These are phyloP conservation scores for Scalopus aquaticus DNA, from an alignment of 2,113 vertebrate genomes.

Conservation along the genomic window DNA sequence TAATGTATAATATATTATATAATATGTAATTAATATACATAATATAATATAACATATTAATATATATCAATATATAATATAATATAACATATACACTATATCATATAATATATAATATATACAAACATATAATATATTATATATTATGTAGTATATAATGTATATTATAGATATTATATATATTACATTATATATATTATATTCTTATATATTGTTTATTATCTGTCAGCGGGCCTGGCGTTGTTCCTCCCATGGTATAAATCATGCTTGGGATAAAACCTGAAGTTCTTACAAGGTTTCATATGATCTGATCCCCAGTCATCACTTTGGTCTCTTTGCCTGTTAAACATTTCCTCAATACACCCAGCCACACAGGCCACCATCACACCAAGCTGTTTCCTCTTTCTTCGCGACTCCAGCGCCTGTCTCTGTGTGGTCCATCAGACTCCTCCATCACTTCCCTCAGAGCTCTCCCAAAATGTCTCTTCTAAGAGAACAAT, in stretches of 20 bases:
- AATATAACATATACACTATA: too few species aligned
- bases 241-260: neutral
- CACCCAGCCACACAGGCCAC: neutral
- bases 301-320: neutral
- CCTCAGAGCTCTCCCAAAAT: neutral
- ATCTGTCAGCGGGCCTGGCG: neutral
- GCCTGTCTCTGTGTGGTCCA: too few species aligned
- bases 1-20: too few species aligned
- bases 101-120: too few species aligned
- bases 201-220: neutral
- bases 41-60: too few species aligned
- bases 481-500: neutral
- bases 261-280: neutral
- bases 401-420: neutral
- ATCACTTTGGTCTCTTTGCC: neutral
- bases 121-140: too few species aligned
- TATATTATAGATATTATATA: too few species aligned
- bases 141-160: too few species aligned
- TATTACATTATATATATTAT: too few species aligned
- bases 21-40: too few species aligned
- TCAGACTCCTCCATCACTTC: neutral
- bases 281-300: neutral
- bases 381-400: neutral
- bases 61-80: too few species aligned
- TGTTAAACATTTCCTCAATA: neutral